Evolutionary conservation across 1,140 invertebrate species (phyloP).

Genomic region (Pectinophora gossypiella): DNA sequence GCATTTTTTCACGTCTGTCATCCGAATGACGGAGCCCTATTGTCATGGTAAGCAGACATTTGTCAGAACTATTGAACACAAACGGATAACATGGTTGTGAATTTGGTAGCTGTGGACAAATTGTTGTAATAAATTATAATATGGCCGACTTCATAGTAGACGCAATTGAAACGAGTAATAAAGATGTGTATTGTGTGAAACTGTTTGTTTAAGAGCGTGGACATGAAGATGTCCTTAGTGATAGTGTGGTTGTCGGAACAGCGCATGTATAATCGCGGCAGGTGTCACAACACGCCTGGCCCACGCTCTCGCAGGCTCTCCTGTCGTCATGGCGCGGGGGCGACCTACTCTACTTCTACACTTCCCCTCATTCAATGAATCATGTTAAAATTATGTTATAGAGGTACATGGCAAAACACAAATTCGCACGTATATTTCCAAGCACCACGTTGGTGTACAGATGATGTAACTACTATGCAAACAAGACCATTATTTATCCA

Average conservation of each 20-base stretch:
- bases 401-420: background rate
- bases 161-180: background rate
- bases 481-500: slow-evolving; percentile 42
- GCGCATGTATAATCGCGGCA: slow-evolving; percentile 7
- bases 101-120: slow-evolving; percentile 11
- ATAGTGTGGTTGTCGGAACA: background rate
- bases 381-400: background rate
- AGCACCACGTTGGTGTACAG: slow-evolving; percentile 17
- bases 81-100: slow-evolving; percentile 24
- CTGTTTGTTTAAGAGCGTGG: background rate
- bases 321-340: slow-evolving; percentile 19
- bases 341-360: slow-evolving; percentile 22
- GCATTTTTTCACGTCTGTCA: slow-evolving; percentile 31
- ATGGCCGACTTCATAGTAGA: background rate
- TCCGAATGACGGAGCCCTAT: slow-evolving; percentile 27
- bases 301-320: slow-evolving; percentile 29
- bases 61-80: slow-evolving; percentile 33
- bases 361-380: background rate
- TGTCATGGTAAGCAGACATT: slow-evolving; percentile 42
- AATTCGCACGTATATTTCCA: background rate
- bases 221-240: background rate
- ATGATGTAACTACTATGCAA: slow-evolving; percentile 52
- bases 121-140: slow-evolving; percentile 17
- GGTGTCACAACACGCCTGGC: slow-evolving; percentile 17
- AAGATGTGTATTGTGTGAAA: slow-evolving; percentile 12